Percentiles rank a stretch among this genome's conserved stretches.
phyloP scores from a whole-genome alignment of 2,888 invertebrate genomes.

The Sarcophaga rosellei region DNA sequence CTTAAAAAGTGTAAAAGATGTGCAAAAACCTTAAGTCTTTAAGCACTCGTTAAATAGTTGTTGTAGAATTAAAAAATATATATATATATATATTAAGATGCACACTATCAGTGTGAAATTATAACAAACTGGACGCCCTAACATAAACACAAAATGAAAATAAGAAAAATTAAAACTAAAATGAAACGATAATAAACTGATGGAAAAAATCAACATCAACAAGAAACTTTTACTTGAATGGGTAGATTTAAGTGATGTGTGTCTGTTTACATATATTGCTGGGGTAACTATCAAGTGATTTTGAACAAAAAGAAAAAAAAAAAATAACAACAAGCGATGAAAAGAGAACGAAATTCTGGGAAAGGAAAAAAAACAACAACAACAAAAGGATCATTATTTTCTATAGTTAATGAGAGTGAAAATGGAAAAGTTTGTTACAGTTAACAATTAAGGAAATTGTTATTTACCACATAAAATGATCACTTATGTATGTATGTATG shows the following conservation, averaged over 20 bases:
- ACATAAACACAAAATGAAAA: background rate
- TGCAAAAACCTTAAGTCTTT: too few species aligned
- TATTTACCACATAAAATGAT: background rate
- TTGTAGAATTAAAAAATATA: too few species aligned
- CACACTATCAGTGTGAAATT: too few species aligned
- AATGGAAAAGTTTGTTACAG: background rate
- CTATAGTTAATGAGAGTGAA: background rate
- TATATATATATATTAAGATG: too few species aligned
- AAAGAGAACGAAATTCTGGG: background rate
- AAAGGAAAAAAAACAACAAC: background rate
- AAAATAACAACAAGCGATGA: background rate
- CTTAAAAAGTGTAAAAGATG: too few species aligned
- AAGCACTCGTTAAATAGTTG: too few species aligned
- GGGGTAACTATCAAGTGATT: conserved; percentile 15
- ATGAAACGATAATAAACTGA: conserved; percentile 23
- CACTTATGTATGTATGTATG: background rate
- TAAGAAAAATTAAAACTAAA: background rate
- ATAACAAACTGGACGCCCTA: background rate
- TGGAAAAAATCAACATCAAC: conserved; percentile 32
- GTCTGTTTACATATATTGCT: conserved; percentile 26
- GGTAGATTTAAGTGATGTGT: conserved; percentile 42
- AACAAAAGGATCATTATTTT: background rate
- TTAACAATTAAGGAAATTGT: background rate
- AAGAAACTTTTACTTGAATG: conserved; percentile 17
- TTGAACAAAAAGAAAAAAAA: background rate